Conservation (phyloP, 37 sponge, comb jelly and placozoan species). For the Beroe forskalii region DNA sequence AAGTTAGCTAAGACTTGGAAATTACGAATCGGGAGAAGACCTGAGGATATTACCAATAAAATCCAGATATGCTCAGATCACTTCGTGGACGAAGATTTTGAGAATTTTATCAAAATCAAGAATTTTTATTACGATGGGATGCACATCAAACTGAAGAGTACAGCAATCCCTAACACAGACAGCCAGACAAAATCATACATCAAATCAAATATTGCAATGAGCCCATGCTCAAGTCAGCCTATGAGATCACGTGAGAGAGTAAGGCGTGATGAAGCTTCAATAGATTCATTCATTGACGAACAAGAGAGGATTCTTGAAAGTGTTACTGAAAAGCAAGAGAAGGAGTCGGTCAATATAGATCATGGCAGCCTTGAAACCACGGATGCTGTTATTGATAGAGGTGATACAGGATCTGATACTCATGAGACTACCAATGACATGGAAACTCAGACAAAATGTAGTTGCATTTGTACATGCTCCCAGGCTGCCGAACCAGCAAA, state of each 20-base stretch:
- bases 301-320: background rate
- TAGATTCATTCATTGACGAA: background rate
- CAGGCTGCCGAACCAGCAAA: too few relatives aligned
- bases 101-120: background rate
- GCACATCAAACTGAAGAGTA: background rate
- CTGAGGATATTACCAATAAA: background rate
- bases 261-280: background rate
- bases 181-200: background rate
- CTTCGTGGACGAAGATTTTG: background rate
- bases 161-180: conserved; percentile 12
- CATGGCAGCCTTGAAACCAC: too few relatives aligned
- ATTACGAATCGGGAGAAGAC: background rate
- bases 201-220: too few relatives aligned
- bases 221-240: background rate
- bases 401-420: too few relatives aligned
- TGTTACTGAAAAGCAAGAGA: too few relatives aligned
- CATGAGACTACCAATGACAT: too few relatives aligned
- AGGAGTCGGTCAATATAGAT: too few relatives aligned
- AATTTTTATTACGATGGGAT: background rate
- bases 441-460: too few relatives aligned
- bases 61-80: background rate
- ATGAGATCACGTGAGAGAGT: background rate
- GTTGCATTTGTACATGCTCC: too few relatives aligned
- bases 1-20: background rate
- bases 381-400: too few relatives aligned